phyloP scores from a whole-genome alignment of 2,797 vertebrate species.

The Ctenopoma kingsleyae region DNA sequence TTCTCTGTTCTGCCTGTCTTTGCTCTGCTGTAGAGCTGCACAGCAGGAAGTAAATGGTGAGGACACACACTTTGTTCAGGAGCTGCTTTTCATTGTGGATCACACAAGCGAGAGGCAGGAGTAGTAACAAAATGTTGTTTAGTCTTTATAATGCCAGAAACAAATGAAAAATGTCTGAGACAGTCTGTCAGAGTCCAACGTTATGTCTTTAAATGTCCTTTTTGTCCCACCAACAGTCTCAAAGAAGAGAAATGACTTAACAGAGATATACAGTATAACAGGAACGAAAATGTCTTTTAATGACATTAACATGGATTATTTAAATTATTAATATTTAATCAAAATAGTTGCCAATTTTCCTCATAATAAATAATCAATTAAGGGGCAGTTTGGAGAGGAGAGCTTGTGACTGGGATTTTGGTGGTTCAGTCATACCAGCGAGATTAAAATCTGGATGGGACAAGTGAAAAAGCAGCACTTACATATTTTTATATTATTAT shows the following conservation, averaged over 20 bases:
- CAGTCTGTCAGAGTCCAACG: neutral
- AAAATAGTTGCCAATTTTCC: too few species aligned
- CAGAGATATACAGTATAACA: neutral
- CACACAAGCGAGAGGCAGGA: slow-evolving; percentile 30
- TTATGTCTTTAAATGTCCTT: too few species aligned
- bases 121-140: neutral
- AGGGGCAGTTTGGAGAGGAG: too few species aligned
- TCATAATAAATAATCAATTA: too few species aligned
- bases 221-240: neutral
- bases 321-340: too few species aligned
- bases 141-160: neutral
- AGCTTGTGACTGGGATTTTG: too few species aligned
- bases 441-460: too few species aligned
- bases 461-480: too few species aligned
- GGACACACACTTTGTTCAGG: slow-evolving; percentile 25
- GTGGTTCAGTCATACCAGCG: too few species aligned
- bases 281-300: too few species aligned
- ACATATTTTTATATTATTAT: too few species aligned
- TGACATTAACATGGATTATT: too few species aligned
- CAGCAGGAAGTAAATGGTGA: slow-evolving; percentile 44
- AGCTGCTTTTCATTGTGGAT: slow-evolving; percentile 37
- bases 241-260: neutral
- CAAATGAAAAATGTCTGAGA: neutral
- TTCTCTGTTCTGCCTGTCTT: slow-evolving; percentile 37
- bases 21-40: slow-evolving; percentile 40